Base-by-base conservation (phyloP, 1,140 invertebrate genomes). In the Procambarus clarkii region DNA sequence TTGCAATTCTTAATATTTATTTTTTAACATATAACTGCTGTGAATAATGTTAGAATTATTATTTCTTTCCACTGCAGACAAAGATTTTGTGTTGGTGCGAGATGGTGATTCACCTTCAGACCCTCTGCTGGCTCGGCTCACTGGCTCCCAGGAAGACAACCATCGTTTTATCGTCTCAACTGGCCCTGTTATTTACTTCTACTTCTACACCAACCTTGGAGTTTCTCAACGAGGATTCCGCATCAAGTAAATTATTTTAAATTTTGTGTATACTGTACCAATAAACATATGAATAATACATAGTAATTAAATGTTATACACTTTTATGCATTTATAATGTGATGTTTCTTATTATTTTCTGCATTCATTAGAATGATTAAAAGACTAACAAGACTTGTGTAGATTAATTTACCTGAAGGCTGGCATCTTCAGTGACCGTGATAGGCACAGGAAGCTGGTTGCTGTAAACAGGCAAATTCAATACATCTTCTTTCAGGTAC, bases 171-270 rank as follows among this genome's bases (percentile, higher is more conserved):
- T 99, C 46, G 97, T 98, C 94, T 99, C 98, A 0, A 99, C 98
- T 0, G 97, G 97, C 46, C 98, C 97, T 94, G 96, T 97, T 93
- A 94, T 99, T 3, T 99, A 99, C 94, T 94, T 99, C 82, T 99
- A 99, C 94, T 97, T 99, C 94, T 97, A 98, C 94, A 98, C 98
- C 0, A 97, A 97, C 93, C 95, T 98, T 44, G 98, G 97, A 45
- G 97, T 98, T 94, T 97, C 97, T 0, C 96, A 96, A 93, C 96
- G 97, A 93, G 98, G 98, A n/a, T 99, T 99, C 94, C 97, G 97
- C 93, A 97, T 93, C 77, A 93, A 91, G 93, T 84, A 77, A 45
- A 11, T 34, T 34, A 34, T 34, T 34, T 34, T 34, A 34, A 34
- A 34, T 34, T 34, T 34, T 34, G 34, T 34, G 34, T 34, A 34